These are phyloP conservation scores for Drosophila pseudotakahashii DNA, from an alignment of 2,888 invertebrate species.

Conservation along the genomic window DNA sequence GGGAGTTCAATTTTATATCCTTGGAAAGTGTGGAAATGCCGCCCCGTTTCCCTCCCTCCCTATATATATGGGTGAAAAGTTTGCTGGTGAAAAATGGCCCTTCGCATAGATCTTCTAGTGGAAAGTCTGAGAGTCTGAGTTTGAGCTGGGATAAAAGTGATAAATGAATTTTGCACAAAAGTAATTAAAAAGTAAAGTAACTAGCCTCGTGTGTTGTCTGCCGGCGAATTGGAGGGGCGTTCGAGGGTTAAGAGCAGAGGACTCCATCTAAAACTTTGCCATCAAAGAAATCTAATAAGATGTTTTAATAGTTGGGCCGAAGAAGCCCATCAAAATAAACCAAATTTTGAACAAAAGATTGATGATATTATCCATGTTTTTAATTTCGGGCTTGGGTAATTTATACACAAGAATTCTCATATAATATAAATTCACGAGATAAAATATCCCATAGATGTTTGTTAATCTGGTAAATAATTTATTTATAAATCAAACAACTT, in stretches of 20 bases:
- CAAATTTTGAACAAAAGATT: conserved; percentile 36
- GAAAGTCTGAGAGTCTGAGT: conserved; percentile 48
- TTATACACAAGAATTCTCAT: too few species aligned
- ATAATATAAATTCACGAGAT: too few species aligned
- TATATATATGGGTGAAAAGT: conserved; percentile 60
- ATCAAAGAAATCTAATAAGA: conserved; percentile 79
- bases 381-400: background rate
- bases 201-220: conserved; percentile 78
- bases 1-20: conserved; percentile 79
- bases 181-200: conserved; percentile 80
- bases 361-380: conserved; percentile 22
- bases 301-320: conserved; percentile 75
- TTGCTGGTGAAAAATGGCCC: conserved; percentile 74
- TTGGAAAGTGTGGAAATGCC: conserved; percentile 35
- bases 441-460: too few species aligned
- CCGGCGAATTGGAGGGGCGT: conserved; percentile 36
- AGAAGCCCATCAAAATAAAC: conserved; percentile 24
- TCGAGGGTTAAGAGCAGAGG: conserved; percentile 3
- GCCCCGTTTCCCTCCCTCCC: conserved; percentile 2
- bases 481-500: too few species aligned
- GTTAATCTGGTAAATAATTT: too few species aligned
- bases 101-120: conserved; percentile 66
- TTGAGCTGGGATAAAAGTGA: conserved; percentile 79
- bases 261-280: conserved; percentile 62
- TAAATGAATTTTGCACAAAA: conserved; percentile 80